Evolutionary conservation across 2,113 vertebrate genomes (phyloP), one percentile per base, ranked within the genome.

Genomic region (Seriola rivoliana): DNA sequence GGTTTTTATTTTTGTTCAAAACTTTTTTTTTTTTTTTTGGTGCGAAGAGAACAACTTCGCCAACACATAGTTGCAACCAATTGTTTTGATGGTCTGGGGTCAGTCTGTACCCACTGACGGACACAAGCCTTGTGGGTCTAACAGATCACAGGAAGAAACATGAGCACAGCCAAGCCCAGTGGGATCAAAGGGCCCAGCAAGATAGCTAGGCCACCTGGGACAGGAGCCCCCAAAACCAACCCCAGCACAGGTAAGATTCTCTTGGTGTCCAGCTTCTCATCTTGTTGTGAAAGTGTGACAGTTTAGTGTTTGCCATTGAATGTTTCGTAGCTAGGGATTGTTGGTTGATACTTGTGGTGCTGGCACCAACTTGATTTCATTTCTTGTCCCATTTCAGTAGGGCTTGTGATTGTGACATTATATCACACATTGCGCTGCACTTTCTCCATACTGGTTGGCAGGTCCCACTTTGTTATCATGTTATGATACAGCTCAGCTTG

Each of bases 111-210:
- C 85, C 90, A 86, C 75, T 65, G 82, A 83, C 87, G 38, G 90
- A 93, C 86, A 76, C 71, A 68, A 36, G 89, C 85, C 62, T 89
- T 88, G 71, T 82, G 87, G 82, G 87, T 64, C 72, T 57, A 36
- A 21, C 76, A 71, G 19, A 75, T 76, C 57, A 88, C 80, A 78
- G 70, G 91, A 94, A 92, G 71, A 91, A 94, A 81, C 83, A 99
- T 99, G 98, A 99, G 97, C 91, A 92, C 96, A 91, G 94, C 97
- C n/a, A 99, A 98, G 78, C 93, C 97, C 60, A 99, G 96, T 62
- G 97, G 98, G 90, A 96, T 99, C 25, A 99, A 99, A 92, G 96
- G 95, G 86, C 98, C 98, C 66, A 97, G 95, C 86, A 99, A 97
- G 94, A 97, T 98, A 91, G 91, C 95, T 32, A 97, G 95, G 88